Base-by-base conservation (phyloP, 2,888 invertebrate genomes). In the Xanthorhoe designata region DNA sequence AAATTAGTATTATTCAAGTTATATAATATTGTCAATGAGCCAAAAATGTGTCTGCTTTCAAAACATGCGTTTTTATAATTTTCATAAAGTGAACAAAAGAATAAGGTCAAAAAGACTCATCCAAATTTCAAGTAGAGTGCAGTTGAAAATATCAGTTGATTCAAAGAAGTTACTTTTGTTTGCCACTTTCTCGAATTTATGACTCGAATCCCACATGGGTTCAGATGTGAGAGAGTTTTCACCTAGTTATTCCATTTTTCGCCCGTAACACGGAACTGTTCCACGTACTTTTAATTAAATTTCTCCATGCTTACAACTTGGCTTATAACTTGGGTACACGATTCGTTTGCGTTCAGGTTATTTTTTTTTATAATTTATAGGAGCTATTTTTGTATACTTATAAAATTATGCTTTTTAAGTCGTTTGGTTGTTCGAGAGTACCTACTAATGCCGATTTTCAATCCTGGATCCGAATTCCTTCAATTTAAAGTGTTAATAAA, bases 171-270 rank as follows among this genome's bases (percentile, higher is more conserved):
- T 72, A 78, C 80, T 81, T 83, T 82, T 85, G 81, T 85, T 86
- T 82, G 78, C 73, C 79, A 80, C 77, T 81, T 79, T 80, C 78
- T 74, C 69, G 66, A 83, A 86, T 85, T 84, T 85, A 86, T 81
- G 80, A 80, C 80, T 76, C 75, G 77, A 75, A 78, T 83, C 84
- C 84, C 82, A 77, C 75, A 80, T 76, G 82, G 78, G 80, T 83
- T 83, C 76, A 79, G 76, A 75, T 75, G 79, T 77, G 80, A 78
- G 82, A 76, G 79, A 84, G 78, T 85, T 85, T 80, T 80, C 82
- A 84, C 80, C 80, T 78, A 78, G 80, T 84, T 83, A 82, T 76
- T 76, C 68, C 67, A 78, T 76, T 79, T 78, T 78, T 80, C 70
- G 76, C 76, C 74, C 78, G 75, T 77, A 78, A 80, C 69, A 77